A percentile compares a stretch with the other conserved stretches of the same genome.
phyloP scores from a whole-genome alignment of 2,888 invertebrate species.

The Sthenelais limicola region DNA sequence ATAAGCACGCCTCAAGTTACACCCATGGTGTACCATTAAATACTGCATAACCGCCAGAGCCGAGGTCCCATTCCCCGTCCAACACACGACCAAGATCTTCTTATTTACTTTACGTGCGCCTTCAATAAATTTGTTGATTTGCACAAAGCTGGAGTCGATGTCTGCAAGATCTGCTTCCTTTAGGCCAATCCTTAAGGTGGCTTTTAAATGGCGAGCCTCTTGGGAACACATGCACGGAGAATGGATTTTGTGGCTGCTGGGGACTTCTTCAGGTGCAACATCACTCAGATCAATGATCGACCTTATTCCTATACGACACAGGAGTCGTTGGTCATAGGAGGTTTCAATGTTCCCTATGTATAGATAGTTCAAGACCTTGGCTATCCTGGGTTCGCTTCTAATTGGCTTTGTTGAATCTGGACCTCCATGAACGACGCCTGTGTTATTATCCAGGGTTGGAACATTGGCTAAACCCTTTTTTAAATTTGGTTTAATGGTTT shows the following conservation, averaged over 20 bases:
- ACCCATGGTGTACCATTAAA: conserved; percentile 59
- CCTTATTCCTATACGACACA: conserved; percentile 72
- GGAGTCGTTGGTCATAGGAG: conserved; percentile 71
- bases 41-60: conserved; percentile 65
- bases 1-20: conserved; percentile 59
- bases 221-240: conserved; percentile 63
- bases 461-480: conserved; percentile 10
- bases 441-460: background rate
- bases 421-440: no score
- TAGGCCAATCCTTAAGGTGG: conserved; percentile 79
- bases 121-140: conserved; percentile 66
- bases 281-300: conserved; percentile 73
- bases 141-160: conserved; percentile 62
- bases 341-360: conserved; percentile 73
- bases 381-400: background rate
- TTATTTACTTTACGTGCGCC: conserved; percentile 59
- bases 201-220: conserved; percentile 60
- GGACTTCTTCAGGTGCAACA: conserved; percentile 53
- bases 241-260: conserved; percentile 53
- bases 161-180: conserved; percentile 75
- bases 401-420: background rate
- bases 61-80: conserved; percentile 62
- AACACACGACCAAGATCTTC: conserved; percentile 62
- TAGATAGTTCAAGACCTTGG: conserved; percentile 62
- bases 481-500: background rate